Evolutionary conservation across 2,888 invertebrate species (phyloP).

Genomic region (Andrena trimmerana): DNA sequence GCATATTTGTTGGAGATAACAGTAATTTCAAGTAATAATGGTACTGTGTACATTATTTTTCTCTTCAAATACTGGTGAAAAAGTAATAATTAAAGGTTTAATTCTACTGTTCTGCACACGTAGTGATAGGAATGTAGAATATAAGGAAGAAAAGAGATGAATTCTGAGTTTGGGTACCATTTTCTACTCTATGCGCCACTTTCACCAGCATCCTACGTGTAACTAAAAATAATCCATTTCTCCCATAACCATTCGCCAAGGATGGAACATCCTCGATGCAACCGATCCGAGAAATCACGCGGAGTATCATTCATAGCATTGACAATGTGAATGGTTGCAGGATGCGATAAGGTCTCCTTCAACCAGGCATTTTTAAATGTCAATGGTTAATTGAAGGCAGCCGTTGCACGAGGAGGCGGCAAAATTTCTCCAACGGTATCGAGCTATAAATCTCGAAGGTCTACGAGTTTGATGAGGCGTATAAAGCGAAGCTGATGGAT

Average conservation of each 20-base stretch:
- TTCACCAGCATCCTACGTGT: no score
- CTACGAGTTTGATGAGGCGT: not conserved
- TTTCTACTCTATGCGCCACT: no score
- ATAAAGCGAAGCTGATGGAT: conserved; percentile 12
- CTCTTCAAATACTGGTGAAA: no score
- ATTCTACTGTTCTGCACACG: no score
- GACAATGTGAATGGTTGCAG: conserved; percentile 5
- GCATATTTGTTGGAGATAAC: no score
- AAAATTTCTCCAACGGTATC: conserved; percentile 27
- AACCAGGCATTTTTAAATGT: conserved; percentile 3
- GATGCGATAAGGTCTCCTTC: not conserved
- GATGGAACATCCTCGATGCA: not conserved
- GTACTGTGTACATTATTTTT: no score
- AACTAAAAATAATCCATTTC: not conserved
- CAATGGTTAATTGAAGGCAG: conserved; percentile 20
- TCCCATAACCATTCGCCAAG: not conserved
- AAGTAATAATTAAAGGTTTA: no score
- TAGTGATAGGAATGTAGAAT: no score
- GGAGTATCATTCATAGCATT: not conserved
- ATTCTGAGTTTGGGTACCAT: no score
- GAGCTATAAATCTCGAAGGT: conserved; percentile 26
- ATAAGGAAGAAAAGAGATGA: no score
- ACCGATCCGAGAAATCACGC: not conserved
- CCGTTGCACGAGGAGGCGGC: not conserved
- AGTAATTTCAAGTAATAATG: no score